Evolutionary conservation across 2,113 vertebrate species (phyloP).

Genomic region (Cololabis saira): DNA sequence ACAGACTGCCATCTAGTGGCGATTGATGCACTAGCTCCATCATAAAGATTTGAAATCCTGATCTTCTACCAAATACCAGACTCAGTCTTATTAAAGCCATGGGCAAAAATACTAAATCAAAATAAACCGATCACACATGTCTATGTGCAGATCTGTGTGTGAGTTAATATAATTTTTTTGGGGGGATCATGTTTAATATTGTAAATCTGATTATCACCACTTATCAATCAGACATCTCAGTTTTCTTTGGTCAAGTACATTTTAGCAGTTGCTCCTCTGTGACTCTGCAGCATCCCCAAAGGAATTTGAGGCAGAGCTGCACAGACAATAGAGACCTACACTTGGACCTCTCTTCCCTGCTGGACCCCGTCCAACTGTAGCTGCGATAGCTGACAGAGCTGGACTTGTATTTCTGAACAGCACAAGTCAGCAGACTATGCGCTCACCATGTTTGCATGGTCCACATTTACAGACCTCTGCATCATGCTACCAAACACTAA

Average conservation of each 20-base stretch:
- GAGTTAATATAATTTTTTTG: no score
- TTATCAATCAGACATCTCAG: neutral
- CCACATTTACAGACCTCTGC: no score
- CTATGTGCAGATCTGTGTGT: no score
- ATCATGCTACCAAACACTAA: no score
- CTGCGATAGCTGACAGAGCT: slow-evolving; percentile 5
- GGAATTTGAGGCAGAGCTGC: neutral
- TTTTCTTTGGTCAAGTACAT: neutral
- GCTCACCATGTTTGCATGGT: no score
- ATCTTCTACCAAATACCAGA: neutral
- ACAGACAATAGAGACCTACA: slow-evolving; percentile 40
- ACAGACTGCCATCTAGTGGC: slow-evolving; percentile 76
- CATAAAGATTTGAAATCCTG: neutral
- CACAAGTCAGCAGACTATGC: slow-evolving; percentile 6
- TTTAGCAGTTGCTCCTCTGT: neutral
- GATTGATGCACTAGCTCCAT: neutral
- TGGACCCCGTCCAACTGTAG: slow-evolving; percentile 25
- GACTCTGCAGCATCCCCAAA: slow-evolving; percentile 21
- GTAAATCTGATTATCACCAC: no score
- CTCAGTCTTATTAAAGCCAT: neutral
- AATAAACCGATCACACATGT: neutral
- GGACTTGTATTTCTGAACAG: slow-evolving; percentile 8
- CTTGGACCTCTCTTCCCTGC: slow-evolving; percentile 25
- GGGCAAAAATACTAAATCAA: neutral
- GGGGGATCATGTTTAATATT: no score